Conservation (phyloP, 92 coral and sea anemone genomes). For the Diadumene lineata region DNA sequence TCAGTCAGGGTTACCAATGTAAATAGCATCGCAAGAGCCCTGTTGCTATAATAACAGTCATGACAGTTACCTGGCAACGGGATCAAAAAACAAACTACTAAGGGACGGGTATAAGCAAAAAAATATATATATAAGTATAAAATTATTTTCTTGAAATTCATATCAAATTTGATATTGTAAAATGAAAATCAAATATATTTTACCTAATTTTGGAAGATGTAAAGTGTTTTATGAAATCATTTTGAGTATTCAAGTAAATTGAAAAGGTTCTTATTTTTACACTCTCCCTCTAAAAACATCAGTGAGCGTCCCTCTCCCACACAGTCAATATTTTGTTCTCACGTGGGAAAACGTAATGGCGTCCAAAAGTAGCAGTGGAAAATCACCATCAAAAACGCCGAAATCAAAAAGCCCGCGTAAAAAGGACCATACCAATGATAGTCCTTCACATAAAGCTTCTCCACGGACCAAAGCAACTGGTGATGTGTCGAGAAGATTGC, state of each 20-base stretch:
- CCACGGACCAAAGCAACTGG: conserved; percentile 58
- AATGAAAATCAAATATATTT: too few relatives aligned
- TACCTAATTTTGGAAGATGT: too few relatives aligned
- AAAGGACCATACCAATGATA: conserved; percentile 18
- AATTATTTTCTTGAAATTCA: too few relatives aligned
- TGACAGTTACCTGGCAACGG: conserved; percentile 55
- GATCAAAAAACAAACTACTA: not conserved
- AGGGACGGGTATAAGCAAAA: conserved; percentile 19
- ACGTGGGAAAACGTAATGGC: conserved; percentile 60
- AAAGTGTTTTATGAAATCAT: too few relatives aligned
- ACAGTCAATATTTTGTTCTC: not conserved
- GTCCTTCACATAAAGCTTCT: conserved; percentile 48
- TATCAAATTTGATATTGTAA: too few relatives aligned
- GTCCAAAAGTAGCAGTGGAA: conserved; percentile 37
- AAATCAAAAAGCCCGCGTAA: conserved; percentile 61
- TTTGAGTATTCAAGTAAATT: not conserved
- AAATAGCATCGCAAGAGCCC: conserved; percentile 26
- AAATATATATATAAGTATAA: too few relatives aligned
- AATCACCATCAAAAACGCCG: conserved; percentile 45
- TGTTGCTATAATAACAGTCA: conserved; percentile 69
- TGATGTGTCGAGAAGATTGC: conserved; percentile 65
- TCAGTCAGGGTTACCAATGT: conserved; percentile 32
- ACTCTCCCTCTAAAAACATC: conserved; percentile 9
- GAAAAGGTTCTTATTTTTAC: not conserved
- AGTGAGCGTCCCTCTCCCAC: conserved; percentile 8